Evolutionary conservation across 2,113 vertebrate genomes (phyloP).

Genomic region (Sylvilagus bachmani): DNA sequence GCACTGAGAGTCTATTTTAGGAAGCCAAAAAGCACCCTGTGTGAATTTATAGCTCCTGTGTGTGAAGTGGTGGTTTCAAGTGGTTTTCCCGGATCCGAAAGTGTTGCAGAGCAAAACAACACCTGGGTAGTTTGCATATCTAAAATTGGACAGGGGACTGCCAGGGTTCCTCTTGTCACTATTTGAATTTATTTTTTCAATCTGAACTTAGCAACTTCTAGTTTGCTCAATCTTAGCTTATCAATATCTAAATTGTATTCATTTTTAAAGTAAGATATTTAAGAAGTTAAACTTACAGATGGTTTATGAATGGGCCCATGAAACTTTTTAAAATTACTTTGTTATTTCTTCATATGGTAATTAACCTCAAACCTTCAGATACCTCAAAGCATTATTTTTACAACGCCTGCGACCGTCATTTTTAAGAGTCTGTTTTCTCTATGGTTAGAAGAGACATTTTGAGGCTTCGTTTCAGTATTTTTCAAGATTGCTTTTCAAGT

Average conservation of each 20-base stretch:
- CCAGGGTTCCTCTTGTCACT: not conserved
- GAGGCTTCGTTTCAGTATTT: not conserved
- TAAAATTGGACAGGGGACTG: not conserved
- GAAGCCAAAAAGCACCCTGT: conserved; percentile 25
- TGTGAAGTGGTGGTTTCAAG: conserved; percentile 21
- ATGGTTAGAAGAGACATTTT: not conserved
- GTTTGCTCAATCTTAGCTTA: not conserved
- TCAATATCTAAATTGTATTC: not conserved
- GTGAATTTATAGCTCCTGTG: conserved; percentile 45
- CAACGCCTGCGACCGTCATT: not conserved
- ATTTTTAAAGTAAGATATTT: not conserved
- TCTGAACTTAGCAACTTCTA: not conserved
- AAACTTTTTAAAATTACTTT: not conserved
- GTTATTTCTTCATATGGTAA: not conserved
- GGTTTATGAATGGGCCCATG: not conserved
- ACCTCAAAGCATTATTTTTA: not conserved
- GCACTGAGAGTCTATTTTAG: conserved; percentile 59
- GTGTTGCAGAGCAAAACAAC: conserved; percentile 68
- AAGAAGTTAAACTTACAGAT: not conserved
- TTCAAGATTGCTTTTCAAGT: not conserved
- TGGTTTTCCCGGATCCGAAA: conserved; percentile 34
- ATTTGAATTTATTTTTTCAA: not conserved
- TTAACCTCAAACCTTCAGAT: not conserved
- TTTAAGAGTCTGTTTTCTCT: not conserved
- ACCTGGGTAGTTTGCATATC: conserved; percentile 74